Base-by-base conservation (phyloP, 2,888 invertebrate genomes). In the Rhogogaster chlorosoma region DNA sequence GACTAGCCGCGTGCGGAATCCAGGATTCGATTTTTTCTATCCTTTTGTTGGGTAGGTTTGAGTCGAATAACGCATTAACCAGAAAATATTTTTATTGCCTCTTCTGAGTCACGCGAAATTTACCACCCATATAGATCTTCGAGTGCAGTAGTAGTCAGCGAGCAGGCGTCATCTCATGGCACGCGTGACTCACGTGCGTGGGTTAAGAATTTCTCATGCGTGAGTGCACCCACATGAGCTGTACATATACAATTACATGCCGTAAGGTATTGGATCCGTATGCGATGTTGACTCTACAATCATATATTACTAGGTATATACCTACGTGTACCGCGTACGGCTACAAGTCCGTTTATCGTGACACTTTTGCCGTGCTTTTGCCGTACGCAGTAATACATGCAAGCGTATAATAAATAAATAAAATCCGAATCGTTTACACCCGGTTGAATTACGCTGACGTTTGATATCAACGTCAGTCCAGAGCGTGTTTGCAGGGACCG, bases 121-220 rank as follows among this genome's bases (percentile, higher is more conserved):
- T 80, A 10, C 80, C 61, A 80, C 61, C 80, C 80, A 80, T 80
- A 80, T 38, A 80, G 61, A 57, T 80, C 80, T 80, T 26, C 3
- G 78, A 80, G 38, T 61, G 80, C 80, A 80, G 53, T 26, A 18
- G 22, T 15, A 42, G 45, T 15, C 75, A 45, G 29, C 15, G 26
- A 36, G 15, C 18, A 57, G 80, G 12, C 80, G 80, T 80, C 80
- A 80, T 80, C 80, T 80, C 80, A 0, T 49, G 57, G 88, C 89
- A 90, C 89, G 90, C 88, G 90, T 92, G 92, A 92, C 90, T 92
- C 92, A 92, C 88, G 82, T 45, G 89, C 91, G 91, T 91, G 91
- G 91, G 91, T 90, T 89, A 75, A 89, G 89, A 89, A 91, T 92
- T 89, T 90, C 86, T 88, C 86, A 87, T 87, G 87, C 88, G 61